phyloP scores from a whole-genome alignment of 2,797 vertebrate species.

The Danionella dracula region DNA sequence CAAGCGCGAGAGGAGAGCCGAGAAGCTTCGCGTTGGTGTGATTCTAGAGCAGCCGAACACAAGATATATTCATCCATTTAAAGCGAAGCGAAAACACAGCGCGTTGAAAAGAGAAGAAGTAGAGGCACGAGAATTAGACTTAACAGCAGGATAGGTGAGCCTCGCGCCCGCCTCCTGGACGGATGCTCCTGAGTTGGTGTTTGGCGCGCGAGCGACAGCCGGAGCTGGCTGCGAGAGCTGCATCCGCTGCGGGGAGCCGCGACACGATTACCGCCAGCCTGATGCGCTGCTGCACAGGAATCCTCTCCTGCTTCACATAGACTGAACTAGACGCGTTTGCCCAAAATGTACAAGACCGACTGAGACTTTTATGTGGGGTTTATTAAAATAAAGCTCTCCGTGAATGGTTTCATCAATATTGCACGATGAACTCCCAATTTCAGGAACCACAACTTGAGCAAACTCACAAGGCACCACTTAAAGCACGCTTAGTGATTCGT shows the following conservation, averaged over 20 bases:
- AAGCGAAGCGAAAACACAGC: too few species aligned
- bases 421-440: neutral
- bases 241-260: constrained; percentile 8
- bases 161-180: neutral
- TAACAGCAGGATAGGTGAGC: too few species aligned
- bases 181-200: neutral
- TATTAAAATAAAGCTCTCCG: neutral
- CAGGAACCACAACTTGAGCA: neutral
- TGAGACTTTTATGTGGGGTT: neutral
- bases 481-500: neutral
- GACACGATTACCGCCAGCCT: neutral
- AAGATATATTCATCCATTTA: too few species aligned
- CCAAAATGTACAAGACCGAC: neutral
- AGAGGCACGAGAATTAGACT: neutral
- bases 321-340: neutral
- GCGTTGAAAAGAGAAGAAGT: neutral
- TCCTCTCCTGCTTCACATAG: neutral
- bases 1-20: neutral
- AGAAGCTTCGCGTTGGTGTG: neutral
- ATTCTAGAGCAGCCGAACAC: neutral
- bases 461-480: constrained; percentile 24
- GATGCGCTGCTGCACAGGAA: neutral
- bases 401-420: neutral
- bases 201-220: constrained; percentile 4
- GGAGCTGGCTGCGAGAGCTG: constrained; percentile 11